Base-by-base conservation (phyloP, 1,140 invertebrate genomes). In the Maniola jurtina region DNA sequence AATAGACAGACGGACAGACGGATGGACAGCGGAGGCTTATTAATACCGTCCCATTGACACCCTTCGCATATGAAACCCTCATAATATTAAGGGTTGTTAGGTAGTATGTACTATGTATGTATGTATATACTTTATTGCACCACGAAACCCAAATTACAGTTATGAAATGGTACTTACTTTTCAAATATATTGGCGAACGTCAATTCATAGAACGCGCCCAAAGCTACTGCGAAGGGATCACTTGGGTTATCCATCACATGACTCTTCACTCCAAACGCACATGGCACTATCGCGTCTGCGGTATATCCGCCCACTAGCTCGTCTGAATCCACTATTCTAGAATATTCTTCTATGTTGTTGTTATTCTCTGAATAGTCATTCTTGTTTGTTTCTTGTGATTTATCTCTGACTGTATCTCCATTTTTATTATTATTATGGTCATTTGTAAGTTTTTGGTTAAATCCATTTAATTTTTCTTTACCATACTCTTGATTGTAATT, bases 191-290 rank as follows among this genome's bases (percentile, higher is more conserved):
- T 89, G 34, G 66, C 84, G 35, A 79, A 68, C 3, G 81, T 79
- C 71, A 86, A 79, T 66, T 90, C 88, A 57, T 90, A 90, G 59
- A 88, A 90, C 0, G 84, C 83, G 9, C 83, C 79, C 14, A 89
- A 36, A 0, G 88, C 88, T 9, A 87, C 83, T 6, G 86, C 86
- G 60, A 90, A 89, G 0, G 86, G 86, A 59, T 89, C 85, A 0
- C 83, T 70, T 0, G 79, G 64, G 34, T 87, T 81, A 15, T 87
- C 79, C 86, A 90, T 90, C 0, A 89, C 86, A 9, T 76, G 70
- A 61, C 88, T 88, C 58, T 88, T 88, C 13, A 90, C 57, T 6
- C 88, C 86, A 66, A 90, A 90, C 8, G 88, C 88, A 61, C 88
- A 90, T 0, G 86, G 86, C 11, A 90, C 88, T 64, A 90, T 90